phyloP scores from a whole-genome alignment of 92 coral and sea anemone genomes.

The Phenganax marumi region DNA sequence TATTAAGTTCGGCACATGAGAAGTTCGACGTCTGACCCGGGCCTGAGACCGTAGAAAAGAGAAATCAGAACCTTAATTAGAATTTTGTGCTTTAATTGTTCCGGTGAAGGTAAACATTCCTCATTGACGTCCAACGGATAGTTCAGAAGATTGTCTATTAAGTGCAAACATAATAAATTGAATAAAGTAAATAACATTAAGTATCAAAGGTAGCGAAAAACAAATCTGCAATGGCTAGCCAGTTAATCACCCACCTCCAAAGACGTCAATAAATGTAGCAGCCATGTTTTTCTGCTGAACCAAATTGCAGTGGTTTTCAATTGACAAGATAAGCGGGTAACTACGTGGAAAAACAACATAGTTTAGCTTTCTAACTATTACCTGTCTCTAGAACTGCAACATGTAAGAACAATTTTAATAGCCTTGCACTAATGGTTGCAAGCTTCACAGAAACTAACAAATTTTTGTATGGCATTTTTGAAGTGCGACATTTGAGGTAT shows the following conservation, averaged over 20 bases:
- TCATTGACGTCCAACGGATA: slow-evolving; percentile 75
- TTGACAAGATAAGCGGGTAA: slow-evolving; percentile 85
- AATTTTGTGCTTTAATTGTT: slow-evolving; percentile 72
- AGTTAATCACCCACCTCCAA: slow-evolving; percentile 71
- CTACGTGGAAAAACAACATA: slow-evolving; percentile 42
- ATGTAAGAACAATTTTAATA: no score
- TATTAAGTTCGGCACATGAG: no score
- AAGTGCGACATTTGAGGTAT: neutral
- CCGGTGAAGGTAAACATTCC: slow-evolving; percentile 81
- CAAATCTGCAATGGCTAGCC: neutral
- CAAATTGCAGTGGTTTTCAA: slow-evolving; percentile 93
- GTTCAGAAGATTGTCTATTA: slow-evolving; percentile 66
- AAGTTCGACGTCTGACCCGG: no score
- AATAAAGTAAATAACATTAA: neutral
- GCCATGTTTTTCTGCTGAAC: slow-evolving; percentile 95
- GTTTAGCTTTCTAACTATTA: no score
- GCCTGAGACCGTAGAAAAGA: neutral
- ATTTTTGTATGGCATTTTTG: no score
- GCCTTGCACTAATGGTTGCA: no score
- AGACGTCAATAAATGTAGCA: slow-evolving; percentile 71
- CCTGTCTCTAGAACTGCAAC: no score
- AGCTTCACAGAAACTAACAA: no score
- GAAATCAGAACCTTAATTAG: slow-evolving; percentile 71
- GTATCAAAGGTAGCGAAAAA: neutral
- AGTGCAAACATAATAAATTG: neutral